Conservation (phyloP, 2,797 vertebrate genomes). For the Sebastes iracundus region DNA sequence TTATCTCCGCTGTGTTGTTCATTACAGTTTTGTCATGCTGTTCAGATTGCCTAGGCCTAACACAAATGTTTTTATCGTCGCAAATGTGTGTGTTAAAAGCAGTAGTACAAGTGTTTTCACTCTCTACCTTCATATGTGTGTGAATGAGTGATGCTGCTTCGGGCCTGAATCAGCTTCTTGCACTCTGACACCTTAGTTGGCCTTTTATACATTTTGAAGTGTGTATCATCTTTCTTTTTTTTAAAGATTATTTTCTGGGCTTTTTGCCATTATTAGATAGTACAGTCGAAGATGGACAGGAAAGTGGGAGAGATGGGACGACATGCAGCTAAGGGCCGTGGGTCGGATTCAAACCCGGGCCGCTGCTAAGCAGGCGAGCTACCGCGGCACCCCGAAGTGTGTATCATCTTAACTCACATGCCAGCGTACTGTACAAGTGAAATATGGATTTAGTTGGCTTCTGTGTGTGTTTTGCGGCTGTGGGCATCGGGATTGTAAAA, state of each 20-base stretch:
- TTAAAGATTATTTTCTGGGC: background rate
- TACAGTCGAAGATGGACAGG: background rate
- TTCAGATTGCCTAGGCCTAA: background rate
- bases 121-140: background rate
- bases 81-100: background rate
- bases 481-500: constrained; percentile 65
- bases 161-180: constrained; percentile 23
- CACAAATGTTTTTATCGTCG: background rate
- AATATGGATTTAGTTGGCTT: constrained; percentile 57
- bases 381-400: background rate
- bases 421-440: constrained; percentile 27
- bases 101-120: background rate
- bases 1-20: background rate
- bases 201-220: constrained; percentile 25
- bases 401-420: constrained; percentile 7
- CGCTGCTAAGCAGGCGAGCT: background rate
- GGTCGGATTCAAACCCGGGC: background rate
- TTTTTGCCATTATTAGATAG: background rate
- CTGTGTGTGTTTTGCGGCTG: constrained; percentile 39
- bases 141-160: background rate
- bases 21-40: constrained; percentile 4
- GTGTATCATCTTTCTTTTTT: background rate
- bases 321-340: background rate
- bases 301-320: background rate
- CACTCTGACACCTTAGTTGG: constrained; percentile 9